These are phyloP conservation scores for Drymonia ruficornis DNA, from an alignment of 2,888 invertebrate species.

Conservation along the genomic window DNA sequence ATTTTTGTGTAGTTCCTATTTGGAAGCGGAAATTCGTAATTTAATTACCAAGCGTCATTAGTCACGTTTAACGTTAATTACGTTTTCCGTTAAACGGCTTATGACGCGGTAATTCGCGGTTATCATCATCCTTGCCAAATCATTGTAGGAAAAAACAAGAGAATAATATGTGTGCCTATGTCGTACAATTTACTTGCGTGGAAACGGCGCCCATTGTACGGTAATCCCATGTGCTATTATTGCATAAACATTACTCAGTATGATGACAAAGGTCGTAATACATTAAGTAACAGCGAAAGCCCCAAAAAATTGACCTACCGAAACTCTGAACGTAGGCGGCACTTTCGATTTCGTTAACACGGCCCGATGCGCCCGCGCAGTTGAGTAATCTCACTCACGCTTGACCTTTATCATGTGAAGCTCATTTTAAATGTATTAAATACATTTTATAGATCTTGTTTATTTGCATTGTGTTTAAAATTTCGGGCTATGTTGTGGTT, in stretches of 20 bases:
- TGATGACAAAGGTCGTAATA: constrained; percentile 45
- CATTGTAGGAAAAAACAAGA: background rate
- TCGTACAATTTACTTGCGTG: constrained; percentile 1
- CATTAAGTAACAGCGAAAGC: constrained; percentile 74
- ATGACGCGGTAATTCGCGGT: background rate
- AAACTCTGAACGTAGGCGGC: constrained; percentile 51
- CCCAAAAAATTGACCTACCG: constrained; percentile 58
- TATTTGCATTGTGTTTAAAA: constrained; percentile 8
- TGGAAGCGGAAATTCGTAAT: background rate
- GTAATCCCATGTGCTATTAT: constrained; percentile 26
- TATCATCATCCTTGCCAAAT: background rate
- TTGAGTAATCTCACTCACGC: constrained; percentile 51
- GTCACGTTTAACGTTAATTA: background rate
- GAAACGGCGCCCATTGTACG: constrained; percentile 30
- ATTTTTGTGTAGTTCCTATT: background rate
- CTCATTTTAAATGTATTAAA: constrained; percentile 31
- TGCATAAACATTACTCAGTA: constrained; percentile 42
- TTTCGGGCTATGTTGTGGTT: too few species aligned
- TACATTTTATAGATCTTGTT: constrained; percentile 19
- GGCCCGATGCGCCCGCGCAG: constrained; percentile 41
- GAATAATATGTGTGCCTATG: background rate
- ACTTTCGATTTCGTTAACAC: constrained; percentile 69
- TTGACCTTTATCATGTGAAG: constrained; percentile 58
- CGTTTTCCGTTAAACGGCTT: background rate
- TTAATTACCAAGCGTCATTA: background rate